Evolutionary conservation across 2,113 vertebrate species (phyloP).

Genomic region (Piaya cayana): DNA sequence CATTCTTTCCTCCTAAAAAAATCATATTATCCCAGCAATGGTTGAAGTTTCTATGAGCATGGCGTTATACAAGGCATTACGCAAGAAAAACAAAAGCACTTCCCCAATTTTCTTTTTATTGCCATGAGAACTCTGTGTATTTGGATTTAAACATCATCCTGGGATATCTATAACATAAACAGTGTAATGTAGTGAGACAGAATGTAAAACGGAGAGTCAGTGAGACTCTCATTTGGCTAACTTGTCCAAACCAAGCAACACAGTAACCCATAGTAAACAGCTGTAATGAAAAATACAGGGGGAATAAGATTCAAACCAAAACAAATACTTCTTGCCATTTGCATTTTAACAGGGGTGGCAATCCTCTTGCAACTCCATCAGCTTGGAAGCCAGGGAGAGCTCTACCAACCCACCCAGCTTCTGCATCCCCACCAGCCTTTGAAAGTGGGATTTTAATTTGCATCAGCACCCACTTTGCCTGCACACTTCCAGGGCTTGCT

Average conservation of each 20-base stretch:
- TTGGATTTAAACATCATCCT: constrained; percentile 25
- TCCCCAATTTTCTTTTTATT: neutral
- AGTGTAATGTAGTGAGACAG: neutral
- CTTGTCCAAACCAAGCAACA: neutral
- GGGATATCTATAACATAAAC: neutral
- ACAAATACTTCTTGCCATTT: neutral
- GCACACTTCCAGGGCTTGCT: neutral
- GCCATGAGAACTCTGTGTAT: constrained; percentile 39
- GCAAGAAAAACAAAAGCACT: neutral
- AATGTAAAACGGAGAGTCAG: neutral
- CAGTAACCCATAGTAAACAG: neutral
- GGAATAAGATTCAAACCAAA: neutral
- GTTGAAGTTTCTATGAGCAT: neutral
- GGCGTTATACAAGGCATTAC: neutral
- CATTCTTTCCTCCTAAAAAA: neutral
- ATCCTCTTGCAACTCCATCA: neutral
- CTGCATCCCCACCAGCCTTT: neutral
- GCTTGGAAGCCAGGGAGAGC: neutral
- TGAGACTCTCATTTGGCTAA: neutral
- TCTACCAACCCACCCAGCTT: neutral
- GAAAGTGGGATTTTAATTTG: neutral
- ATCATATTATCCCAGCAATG: neutral
- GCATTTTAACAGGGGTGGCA: neutral
- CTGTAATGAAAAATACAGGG: neutral
- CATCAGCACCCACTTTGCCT: neutral